These are phyloP conservation scores for Drosophila trapezifrons DNA, from an alignment of 1,140 invertebrate genomes.

Conservation along the genomic window DNA sequence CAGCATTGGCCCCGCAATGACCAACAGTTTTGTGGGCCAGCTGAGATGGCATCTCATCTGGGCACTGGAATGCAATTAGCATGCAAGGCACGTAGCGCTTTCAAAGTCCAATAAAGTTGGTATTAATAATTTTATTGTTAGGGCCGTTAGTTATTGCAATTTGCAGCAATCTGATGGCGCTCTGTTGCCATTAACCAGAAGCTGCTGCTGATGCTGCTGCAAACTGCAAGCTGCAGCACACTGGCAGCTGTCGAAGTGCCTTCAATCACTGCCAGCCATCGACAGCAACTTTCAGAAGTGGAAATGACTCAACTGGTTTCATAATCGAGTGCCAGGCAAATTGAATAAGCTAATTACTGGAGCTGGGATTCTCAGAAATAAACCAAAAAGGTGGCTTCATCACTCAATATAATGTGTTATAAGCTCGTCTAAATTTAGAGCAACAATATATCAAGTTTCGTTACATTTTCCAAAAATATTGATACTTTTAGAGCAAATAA, in stretches of 20 bases:
- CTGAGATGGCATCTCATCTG: conserved; percentile 26
- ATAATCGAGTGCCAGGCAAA: conserved; percentile 22
- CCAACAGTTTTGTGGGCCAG: conserved; percentile 57
- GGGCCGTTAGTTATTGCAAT: conserved; percentile 42
- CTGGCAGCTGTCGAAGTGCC: conserved; percentile 3
- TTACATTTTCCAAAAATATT: no score
- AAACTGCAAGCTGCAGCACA: background rate
- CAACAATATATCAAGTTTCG: background rate
- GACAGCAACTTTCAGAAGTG: conserved; percentile 9
- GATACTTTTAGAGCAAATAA: no score
- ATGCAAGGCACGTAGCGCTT: conserved; percentile 72
- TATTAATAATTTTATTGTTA: conserved; percentile 64
- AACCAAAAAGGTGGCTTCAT: background rate
- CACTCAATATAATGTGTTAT: background rate
- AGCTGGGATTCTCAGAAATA: conserved; percentile 9
- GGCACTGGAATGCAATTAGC: conserved; percentile 58
- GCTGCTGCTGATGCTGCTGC: conserved; percentile 18
- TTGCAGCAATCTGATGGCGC: conserved; percentile 40
- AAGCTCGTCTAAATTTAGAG: background rate
- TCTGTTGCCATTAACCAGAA: conserved; percentile 36
- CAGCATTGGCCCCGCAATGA: conserved; percentile 35
- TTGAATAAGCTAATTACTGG: conserved; percentile 26
- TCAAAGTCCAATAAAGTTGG: conserved; percentile 65
- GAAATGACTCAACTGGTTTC: conserved; percentile 51
- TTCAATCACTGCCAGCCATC: conserved; percentile 15